Percentiles rank a stretch among this genome's conserved stretches.
phyloP scores from a whole-genome alignment of 2,888 invertebrate species.

The Nemapogon koenigi region DNA sequence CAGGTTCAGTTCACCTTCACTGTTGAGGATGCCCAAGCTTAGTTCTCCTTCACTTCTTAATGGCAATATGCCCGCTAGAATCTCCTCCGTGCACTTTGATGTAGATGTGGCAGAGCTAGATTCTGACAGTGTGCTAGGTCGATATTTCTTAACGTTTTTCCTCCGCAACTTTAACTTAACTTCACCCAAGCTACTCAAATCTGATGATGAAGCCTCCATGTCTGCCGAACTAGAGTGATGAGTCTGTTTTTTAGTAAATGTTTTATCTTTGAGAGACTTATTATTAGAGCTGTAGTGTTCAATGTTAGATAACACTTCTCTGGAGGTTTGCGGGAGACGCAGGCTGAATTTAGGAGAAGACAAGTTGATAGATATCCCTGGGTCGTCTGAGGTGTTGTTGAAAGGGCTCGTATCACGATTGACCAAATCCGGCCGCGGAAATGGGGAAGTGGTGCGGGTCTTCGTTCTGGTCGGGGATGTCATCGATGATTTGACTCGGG shows the following conservation, averaged over 20 bases:
- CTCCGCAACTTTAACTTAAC: constrained; percentile 30
- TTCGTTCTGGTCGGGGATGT: constrained; percentile 51
- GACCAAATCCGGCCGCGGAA: constrained; percentile 27
- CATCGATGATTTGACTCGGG: constrained; percentile 47
- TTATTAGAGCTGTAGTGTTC: constrained; percentile 17
- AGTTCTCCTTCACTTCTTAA: constrained; percentile 49
- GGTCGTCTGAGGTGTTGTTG: constrained; percentile 26
- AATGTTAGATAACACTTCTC: constrained; percentile 38
- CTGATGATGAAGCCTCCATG: constrained; percentile 43
- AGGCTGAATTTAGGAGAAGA: constrained; percentile 51
- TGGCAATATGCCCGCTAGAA: too few species aligned
- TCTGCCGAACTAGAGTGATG: constrained; percentile 44
- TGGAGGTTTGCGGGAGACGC: constrained; percentile 39
- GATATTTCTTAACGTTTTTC: constrained; percentile 25
- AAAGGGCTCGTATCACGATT: constrained; percentile 47
- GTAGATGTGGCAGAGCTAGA: constrained; percentile 31
- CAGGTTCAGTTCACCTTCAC: constrained; percentile 38
- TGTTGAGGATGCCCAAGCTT: constrained; percentile 30
- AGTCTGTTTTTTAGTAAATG: constrained; percentile 19
- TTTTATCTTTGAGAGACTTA: constrained; percentile 13
- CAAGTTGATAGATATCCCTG: constrained; percentile 43
- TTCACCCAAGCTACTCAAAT: constrained; percentile 54
- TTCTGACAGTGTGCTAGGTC: constrained; percentile 30
- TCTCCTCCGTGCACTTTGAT: constrained; percentile 33
- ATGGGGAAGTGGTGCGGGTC: constrained; percentile 50